phyloP scores from a whole-genome alignment of 2,888 invertebrate genomes.

The Athalia rosae region DNA sequence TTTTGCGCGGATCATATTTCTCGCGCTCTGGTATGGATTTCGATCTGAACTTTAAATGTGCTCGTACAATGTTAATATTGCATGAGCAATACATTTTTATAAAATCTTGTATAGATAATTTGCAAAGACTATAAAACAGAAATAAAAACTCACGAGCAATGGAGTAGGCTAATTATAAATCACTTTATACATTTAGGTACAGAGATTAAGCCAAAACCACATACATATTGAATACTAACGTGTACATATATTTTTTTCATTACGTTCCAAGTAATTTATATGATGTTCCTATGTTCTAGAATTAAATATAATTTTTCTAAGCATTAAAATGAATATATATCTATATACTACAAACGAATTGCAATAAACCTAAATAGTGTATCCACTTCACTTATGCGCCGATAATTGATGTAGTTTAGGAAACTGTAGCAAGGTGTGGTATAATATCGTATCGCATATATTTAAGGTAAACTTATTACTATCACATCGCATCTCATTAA shows the following conservation, averaged over 20 bases:
- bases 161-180: constrained; percentile 20
- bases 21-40: no score
- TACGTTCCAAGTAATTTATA: constrained; percentile 32
- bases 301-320: constrained; percentile 31
- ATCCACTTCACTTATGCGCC: constrained; percentile 47
- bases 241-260: constrained; percentile 42
- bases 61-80: no score
- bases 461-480: constrained; percentile 1
- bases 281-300: constrained; percentile 33
- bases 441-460: constrained; percentile 6
- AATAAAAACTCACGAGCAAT: constrained; percentile 1
- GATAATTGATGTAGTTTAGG: constrained; percentile 43
- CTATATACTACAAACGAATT: constrained; percentile 48
- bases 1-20: no score
- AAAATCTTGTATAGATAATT: background rate
- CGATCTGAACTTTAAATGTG: no score
- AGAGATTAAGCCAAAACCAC: constrained; percentile 46
- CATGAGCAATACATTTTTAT: no score
- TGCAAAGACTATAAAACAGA: background rate
- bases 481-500: constrained; percentile 1
- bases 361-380: constrained; percentile 48
- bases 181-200: constrained; percentile 36
- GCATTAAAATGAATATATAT: constrained; percentile 53
- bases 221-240: constrained; percentile 35
- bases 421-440: background rate